Evolutionary conservation across 2,797 vertebrate species (phyloP), one percentile per base, ranked within the genome.

Genomic region (Gadopsis bispinosus): DNA sequence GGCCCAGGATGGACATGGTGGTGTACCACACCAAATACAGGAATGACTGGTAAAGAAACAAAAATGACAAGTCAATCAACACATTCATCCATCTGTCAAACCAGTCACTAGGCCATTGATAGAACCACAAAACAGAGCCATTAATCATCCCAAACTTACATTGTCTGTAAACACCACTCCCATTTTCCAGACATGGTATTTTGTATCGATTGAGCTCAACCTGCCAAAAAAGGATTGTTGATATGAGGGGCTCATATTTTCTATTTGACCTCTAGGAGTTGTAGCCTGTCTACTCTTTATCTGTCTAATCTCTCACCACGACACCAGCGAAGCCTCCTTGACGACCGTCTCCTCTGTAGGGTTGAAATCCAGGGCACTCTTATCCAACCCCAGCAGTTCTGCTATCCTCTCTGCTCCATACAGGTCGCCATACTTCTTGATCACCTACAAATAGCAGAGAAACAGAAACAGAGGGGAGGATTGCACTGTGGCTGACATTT

Each of bases 111-210:
- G 29, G 1, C 4, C 43, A 39, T 48, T 37, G 55, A 50, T 47
- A 71, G 73, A 77, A 12, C 39, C 0, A n/a, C 8, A 69, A 58
- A 20, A 13, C 51, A 73, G 9, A 65, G 1, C 53, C 22, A 69
- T 72, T n/a, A 55, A 79, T 80, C 64, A 56, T 50, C 33, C 20
- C 8, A 37, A 72, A 97, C 98, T 96, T 88, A 99, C 98, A 3
- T 99, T 99, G 92, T 99, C 98, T 47, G 98, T 99, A 92, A 99
- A 98, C 85, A 99, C 98, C 75, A 99, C 98, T 29, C 98, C 98
- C 14, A 99, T 85, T 90, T 99, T 99, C 98, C 98, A 99, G 74
- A 99, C 93, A 29, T 98, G 98, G 90, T 99, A 99, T 87, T 99
- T 99, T 37, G 97, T 97, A 91, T 99, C 98, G n/a, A 98, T 95